Conservation (phyloP, 1,140 invertebrate genomes). For the Trichoplusia ni region DNA sequence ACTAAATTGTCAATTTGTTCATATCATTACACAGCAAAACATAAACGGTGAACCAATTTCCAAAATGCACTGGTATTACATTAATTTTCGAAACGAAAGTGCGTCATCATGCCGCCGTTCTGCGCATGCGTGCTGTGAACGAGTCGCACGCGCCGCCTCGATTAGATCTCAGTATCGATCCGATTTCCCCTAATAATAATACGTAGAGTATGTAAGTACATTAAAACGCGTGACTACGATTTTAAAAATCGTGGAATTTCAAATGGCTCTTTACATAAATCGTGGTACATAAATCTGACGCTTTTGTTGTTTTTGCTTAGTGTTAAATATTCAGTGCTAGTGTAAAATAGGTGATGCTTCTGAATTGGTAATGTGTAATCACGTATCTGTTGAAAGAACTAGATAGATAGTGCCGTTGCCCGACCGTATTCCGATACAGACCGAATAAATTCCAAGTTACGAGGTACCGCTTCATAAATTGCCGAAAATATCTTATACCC, state of each 20-base stretch:
- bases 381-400: no score
- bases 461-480: no score
- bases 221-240: slow-evolving; percentile 1
- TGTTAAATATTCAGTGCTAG: slow-evolving; percentile 9
- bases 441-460: no score
- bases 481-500: neutral
- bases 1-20: no score
- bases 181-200: slow-evolving; percentile 18
- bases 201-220: neutral
- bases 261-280: slow-evolving; percentile 19
- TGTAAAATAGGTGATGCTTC: neutral
- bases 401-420: no score
- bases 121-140: slow-evolving; percentile 38
- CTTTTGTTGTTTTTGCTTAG: neutral
- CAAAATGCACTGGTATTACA: slow-evolving; percentile 25
- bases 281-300: slow-evolving; percentile 1
- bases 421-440: no score
- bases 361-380: neutral
- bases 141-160: slow-evolving; percentile 41
- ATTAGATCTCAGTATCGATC: slow-evolving; percentile 20
- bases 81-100: slow-evolving; percentile 57
- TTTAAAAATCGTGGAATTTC: slow-evolving; percentile 15
- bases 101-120: slow-evolving; percentile 49
- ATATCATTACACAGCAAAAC: no score
- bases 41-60: no score